Evolutionary conservation across 2,113 vertebrate species (phyloP), one percentile per base, ranked within the genome.

Genomic region (Pteruthius melanotis): DNA sequence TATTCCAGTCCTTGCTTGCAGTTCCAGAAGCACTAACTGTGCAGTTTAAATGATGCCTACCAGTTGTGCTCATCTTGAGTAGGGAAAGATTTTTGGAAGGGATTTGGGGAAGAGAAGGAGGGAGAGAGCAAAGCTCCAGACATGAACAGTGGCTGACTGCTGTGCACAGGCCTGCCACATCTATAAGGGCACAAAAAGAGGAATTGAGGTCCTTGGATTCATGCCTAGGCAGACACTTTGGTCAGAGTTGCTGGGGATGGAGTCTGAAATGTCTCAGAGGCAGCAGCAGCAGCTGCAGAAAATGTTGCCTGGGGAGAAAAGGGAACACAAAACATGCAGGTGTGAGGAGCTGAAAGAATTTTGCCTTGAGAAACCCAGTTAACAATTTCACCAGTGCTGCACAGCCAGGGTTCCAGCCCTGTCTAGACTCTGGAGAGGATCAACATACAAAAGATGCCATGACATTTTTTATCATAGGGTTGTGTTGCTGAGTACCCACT

Each of bases 201-300:
- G n/a, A 57, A 23, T 19, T 1, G 12, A 65, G 61, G 49, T 13
- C 33, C 39, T 83, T 87, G 83, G 72, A 64, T n/a, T 66, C 27
- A 1, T 35, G 37, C 50, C 65, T 49, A 8, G 61, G 61, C 65
- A 82, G 56, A 72, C 42, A 30, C 33, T 82, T 79, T 70, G 66
- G 74, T 91, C 33, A 39, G 44, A 90, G 70, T n/a, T 85, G 53
- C 71, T 5, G 33, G 54, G 78, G 79, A n/a, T 3, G 17, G 28
- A 82, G 69, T 21, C 74, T 89, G 30, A 78, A 87, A 82, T 59
- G 75, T 40, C 61, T 89, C 57, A 12, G 57, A 82, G 65, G 40
- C 69, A 79, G 69, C 59, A 72, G 68, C 49, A 76, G 74, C 91
- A 95, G 89, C 80, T 89, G 83, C 61, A 87, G 87, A 79, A 87